Evolutionary conservation across 2,797 vertebrate genomes (phyloP), one percentile per base, ranked within the genome.

Genomic region (Acrocephalus scirpaceus): DNA sequence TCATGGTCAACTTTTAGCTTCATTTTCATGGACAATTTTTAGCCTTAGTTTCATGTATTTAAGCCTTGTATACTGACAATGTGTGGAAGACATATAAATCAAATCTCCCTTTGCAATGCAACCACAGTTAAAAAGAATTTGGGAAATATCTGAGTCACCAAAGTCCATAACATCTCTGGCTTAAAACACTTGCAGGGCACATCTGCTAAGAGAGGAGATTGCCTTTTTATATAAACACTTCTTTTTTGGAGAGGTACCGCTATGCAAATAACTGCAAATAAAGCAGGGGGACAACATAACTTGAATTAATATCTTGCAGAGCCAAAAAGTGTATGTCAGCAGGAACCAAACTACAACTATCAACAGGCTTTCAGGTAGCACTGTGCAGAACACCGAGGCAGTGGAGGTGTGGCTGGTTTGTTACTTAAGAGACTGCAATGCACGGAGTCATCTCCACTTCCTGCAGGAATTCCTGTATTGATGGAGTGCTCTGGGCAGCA

Each of bases 101-200:
- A 88, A 80, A 34, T 73, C 10, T 74, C 26, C 21, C n/a, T 70
- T 78, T 76, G n/a, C 64, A 92, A 64, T 34, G 16, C 9, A 85
- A 70, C 27, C 45, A 51, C 22, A 66, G 38, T n/a, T 54, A 20
- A 84, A 88, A 64, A 86, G 70, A 90, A 67, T 73, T 81, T 79
- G 18, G 76, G 64, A 91, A 93, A 44, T 86, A 96, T 70, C 82
- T 71, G 53, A 86, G 73, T 84, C 79, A 94, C 79, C 30, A 9
- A 88, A 90, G 87, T 70, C 62, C 47, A 4, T 53, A 86, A 81
- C 18, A n/a, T 88, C 60, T 92, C 79, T 76, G 48, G 79, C 53
- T 93, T 71, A 48, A 90, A 92, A 60, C 47, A 56, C 66, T 82
- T 92, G 56, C 1, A 10, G 30, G 38, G 15, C 79, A 82, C 57